Base-by-base conservation (phyloP, 2,888 invertebrate species). In the Himalopsyche tibetana region DNA sequence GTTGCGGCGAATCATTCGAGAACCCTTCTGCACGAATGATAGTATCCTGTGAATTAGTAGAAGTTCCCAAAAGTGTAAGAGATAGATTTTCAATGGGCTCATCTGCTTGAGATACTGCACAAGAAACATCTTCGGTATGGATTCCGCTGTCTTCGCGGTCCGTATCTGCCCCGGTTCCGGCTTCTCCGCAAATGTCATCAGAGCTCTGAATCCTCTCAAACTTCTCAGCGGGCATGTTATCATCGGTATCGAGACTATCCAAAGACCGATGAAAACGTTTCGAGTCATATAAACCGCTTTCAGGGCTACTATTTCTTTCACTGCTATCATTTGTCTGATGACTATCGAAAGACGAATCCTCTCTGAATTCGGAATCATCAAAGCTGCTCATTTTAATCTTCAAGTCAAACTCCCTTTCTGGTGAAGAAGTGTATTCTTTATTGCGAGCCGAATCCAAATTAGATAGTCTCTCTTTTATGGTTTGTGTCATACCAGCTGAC, bases 141-240 rank as follows among this genome's bases (percentile, higher is more conserved):
- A 96, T 96, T 4, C 96, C 96, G 88, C 96, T 96, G 90, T 97
- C 97, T 91, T 97, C 97, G 69, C 95, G 94, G 91, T 95, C 96
- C 79, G 94, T 95, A 89, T 95, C 94, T 88, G 94, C 91, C 90
- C 12, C 90, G 90, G 87, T 89, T 89, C 89, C 90, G 90, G 85
- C 92, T 93, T 88, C 93, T 92, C 86, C 87, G 40, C 88, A 87
- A 80, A 95, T 93, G 89, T 95, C 95, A 91, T 95, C 95, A 87
- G 95, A 91, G 90, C 95, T 94, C 91, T 95, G 95, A 83, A 95
- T 94, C 88, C 95, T 93, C 89, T 95, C 95, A 89, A 95, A 95
- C 8, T 94, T 94, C 51, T 94, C 88, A 8, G 83, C 74, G 92
- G 86, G 93, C 92, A 79, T 92, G 91, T 89, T 92, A 11, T 92